Conservation (phyloP, 2,888 invertebrate species). For the Panzeria rudis region DNA sequence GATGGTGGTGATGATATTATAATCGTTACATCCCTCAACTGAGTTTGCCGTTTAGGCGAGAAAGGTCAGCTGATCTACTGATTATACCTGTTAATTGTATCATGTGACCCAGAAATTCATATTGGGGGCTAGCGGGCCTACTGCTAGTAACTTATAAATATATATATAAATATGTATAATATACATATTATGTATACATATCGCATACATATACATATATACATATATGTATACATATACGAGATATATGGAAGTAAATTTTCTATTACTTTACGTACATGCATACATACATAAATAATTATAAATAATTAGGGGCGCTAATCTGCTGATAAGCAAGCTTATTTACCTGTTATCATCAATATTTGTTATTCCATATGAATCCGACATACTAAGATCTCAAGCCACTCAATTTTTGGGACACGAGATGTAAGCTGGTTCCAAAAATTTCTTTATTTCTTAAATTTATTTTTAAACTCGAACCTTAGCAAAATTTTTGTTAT, state of each 20-base stretch:
- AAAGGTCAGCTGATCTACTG: too few relatives aligned
- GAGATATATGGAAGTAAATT: too few relatives aligned
- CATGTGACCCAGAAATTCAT: too few relatives aligned
- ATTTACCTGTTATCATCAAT: slow-evolving; percentile 65
- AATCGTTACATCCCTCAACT: too few relatives aligned
- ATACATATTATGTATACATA: background rate
- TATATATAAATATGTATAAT: background rate
- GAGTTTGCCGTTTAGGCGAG: too few relatives aligned
- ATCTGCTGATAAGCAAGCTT: background rate
- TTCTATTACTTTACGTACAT: background rate
- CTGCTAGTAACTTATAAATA: background rate
- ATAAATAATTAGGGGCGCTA: background rate
- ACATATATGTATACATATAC: too few relatives aligned
- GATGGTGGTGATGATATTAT: too few relatives aligned
- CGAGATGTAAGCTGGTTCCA: slow-evolving; percentile 11
- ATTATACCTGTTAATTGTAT: too few relatives aligned
- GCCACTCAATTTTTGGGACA: background rate
- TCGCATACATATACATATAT: background rate
- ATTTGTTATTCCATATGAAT: slow-evolving; percentile 75
- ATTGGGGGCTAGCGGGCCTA: too few relatives aligned
- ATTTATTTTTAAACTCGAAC: background rate
- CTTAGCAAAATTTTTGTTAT: background rate
- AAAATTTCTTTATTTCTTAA: background rate
- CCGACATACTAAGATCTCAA: slow-evolving; percentile 75
- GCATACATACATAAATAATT: background rate